These are phyloP conservation scores for Penaeus monodon DNA, from an alignment of 2,888 invertebrate genomes.

Conservation along the genomic window DNA sequence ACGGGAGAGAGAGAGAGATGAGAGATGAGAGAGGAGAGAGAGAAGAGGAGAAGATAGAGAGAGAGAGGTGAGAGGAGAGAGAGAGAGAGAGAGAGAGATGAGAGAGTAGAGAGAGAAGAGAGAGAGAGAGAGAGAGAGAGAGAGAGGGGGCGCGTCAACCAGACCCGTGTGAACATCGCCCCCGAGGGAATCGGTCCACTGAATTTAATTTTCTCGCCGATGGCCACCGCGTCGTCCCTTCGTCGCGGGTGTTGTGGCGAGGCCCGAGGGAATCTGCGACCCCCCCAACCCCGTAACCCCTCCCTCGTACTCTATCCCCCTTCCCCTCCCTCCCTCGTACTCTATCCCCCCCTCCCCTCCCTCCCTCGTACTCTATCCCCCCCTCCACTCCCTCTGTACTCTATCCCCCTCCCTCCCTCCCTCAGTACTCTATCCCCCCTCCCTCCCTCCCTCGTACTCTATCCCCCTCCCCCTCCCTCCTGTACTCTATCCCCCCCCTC, in stretches of 20 bases:
- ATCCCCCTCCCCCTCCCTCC: too few species aligned
- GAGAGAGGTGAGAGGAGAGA: not conserved
- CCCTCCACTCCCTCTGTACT: not conserved
- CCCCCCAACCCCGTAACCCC: not conserved
- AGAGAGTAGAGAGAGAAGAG: not conserved
- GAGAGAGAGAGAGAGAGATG: not conserved
- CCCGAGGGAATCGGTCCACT: slow-evolving; percentile 4
- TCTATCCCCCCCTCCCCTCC: not conserved
- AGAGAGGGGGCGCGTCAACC: not conserved
- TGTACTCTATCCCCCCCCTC: too few species aligned
- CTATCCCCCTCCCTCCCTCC: too few species aligned
- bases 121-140: not conserved
- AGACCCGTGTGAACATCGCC: not conserved
- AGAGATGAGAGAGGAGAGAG: not conserved
- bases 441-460: accelerated
- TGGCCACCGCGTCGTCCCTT: not conserved
- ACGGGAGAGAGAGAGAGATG: too few species aligned
- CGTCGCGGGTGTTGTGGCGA: not conserved
- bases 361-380: not conserved
- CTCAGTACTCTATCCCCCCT: too few species aligned
- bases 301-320: not conserved
- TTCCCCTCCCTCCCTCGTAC: not conserved
- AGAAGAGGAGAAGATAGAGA: not conserved
- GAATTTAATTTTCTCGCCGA: slow-evolving; percentile 13
- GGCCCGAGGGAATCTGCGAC: not conserved